A percentile compares a stretch with the other conserved stretches of the same genome.
phyloP scores from a whole-genome alignment of 2,888 invertebrate species.

The Stenolophus ochropezus region DNA sequence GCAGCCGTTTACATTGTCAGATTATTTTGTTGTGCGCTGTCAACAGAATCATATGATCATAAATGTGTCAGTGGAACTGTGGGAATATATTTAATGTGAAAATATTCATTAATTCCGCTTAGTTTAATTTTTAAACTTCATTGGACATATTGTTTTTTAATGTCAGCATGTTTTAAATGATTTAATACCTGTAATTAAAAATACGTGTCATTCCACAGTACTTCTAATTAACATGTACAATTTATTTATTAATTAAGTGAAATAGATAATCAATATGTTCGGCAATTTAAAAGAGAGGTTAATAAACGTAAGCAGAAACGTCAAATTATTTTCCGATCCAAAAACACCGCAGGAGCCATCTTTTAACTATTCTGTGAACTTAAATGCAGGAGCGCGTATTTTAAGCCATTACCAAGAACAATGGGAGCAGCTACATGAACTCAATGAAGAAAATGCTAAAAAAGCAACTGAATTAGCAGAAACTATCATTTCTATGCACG shows the following conservation, averaged over 20 bases:
- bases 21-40: constrained; percentile 31
- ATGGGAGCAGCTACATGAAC: constrained; percentile 82
- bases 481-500: constrained; percentile 72
- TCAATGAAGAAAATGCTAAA: constrained; percentile 81
- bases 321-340: constrained; percentile 58
- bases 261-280: constrained; percentile 69
- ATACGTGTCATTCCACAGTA: constrained; percentile 26
- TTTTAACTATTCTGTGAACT: constrained; percentile 69
- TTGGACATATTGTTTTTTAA: not conserved
- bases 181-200: not conserved
- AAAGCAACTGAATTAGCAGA: constrained; percentile 76
- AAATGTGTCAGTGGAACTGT: constrained; percentile 42
- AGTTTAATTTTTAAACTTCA: constrained; percentile 3
- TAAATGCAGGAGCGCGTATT: constrained; percentile 81
- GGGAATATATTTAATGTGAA: not conserved
- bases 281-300: constrained; percentile 75
- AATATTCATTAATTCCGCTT: not conserved
- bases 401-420: constrained; percentile 82
- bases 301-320: constrained; percentile 69
- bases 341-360: constrained; percentile 57
- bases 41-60: constrained; percentile 55
- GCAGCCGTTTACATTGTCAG: constrained; percentile 9
- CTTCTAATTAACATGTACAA: constrained; percentile 1
- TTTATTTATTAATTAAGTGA: not conserved
- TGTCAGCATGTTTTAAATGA: not conserved